phyloP scores from a whole-genome alignment of 2,797 vertebrate species.

The Cyprinodon diabolis region DNA sequence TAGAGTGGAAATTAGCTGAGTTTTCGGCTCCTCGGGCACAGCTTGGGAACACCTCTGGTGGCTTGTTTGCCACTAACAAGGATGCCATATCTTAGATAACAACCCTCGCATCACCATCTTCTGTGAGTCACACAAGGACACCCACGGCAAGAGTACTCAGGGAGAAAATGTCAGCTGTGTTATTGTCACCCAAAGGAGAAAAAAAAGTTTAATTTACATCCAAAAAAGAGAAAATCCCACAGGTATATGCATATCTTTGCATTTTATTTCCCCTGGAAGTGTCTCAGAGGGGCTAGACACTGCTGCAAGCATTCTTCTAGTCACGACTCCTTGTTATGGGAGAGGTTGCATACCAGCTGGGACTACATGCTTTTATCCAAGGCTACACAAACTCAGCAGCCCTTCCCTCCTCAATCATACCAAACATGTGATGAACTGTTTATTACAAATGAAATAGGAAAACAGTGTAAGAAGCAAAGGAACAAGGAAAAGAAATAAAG shows the following conservation, averaged over 20 bases:
- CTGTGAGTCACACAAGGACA: slow-evolving; percentile 28
- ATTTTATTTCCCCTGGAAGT: slow-evolving; percentile 23
- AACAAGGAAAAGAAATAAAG: not conserved
- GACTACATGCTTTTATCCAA: slow-evolving; percentile 42
- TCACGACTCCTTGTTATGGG: slow-evolving; percentile 56
- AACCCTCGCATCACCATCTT: slow-evolving; percentile 42
- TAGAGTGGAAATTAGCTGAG: slow-evolving; percentile 41
- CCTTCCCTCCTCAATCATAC: slow-evolving; percentile 55
- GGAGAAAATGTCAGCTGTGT: slow-evolving; percentile 28
- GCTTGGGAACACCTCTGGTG: slow-evolving; percentile 43
- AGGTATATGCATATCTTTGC: slow-evolving; percentile 33
- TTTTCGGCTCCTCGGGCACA: slow-evolving; percentile 39
- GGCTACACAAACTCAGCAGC: slow-evolving; percentile 36
- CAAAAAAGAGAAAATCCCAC: slow-evolving; percentile 21
- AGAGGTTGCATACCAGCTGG: slow-evolving; percentile 58
- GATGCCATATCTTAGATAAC: slow-evolving; percentile 43
- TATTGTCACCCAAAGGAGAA: slow-evolving; percentile 19
- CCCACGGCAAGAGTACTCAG: slow-evolving; percentile 1
- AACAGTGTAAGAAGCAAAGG: slow-evolving; percentile 20
- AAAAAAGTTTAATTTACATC: slow-evolving; percentile 30
- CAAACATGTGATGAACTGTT: slow-evolving; percentile 64
- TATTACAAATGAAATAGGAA: slow-evolving; percentile 52
- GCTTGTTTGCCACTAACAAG: slow-evolving; percentile 36
- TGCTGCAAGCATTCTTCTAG: slow-evolving; percentile 52
- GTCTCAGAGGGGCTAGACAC: slow-evolving; percentile 28